Evolutionary conservation across 1,140 invertebrate species (phyloP), one percentile per base, ranked within the genome.

Genomic region (Drosophila nannoptera): DNA sequence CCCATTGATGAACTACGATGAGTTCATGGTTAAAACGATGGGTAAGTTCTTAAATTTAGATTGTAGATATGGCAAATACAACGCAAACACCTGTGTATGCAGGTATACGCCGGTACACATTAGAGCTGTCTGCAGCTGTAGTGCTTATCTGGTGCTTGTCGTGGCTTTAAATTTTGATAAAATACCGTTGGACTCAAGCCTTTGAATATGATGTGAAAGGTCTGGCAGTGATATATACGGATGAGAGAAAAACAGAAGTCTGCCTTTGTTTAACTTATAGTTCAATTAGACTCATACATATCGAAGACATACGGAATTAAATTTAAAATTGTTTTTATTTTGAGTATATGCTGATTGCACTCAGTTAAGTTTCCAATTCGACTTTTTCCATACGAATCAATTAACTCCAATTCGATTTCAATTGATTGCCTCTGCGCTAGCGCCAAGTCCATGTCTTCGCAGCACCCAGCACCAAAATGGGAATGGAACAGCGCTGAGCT

Each of bases 71-170:
- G 22, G 22, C 9, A 35, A 29, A 33, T 48, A 54, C 33, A 8
- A 4, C 7, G 22, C 4, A 33, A 40, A 16, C 31, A 12, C 32
- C 2, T 33, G 11, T 49, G 48, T 36, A 31, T 38, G 46, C 22
- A 32, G 58, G 22, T 36, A 29, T 14, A 12, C 8, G 7, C 6
- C 43, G 35, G 58, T 31, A 9, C 63, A 50, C 36, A 16, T 66
- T 46, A 46, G 45, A 29, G 16, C 45, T 46, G 45, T 46, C 45
- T 9, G 69, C 75, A 71, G 16, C 33, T 75, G 69, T 65, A 65
- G 31, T n/a, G 11, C 80, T 86, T 84, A 84, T 84, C 80, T 78
- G 7, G 8, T 86, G 69, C 86, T 86, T 86, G 66, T 56, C 50
- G 52, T 80, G 46, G 73, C 50, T 77, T 77, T 73, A 67, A 61